These are phyloP conservation scores for Eudasyphora cyanicolor DNA, from an alignment of 2,888 invertebrate genomes.

Conservation along the genomic window DNA sequence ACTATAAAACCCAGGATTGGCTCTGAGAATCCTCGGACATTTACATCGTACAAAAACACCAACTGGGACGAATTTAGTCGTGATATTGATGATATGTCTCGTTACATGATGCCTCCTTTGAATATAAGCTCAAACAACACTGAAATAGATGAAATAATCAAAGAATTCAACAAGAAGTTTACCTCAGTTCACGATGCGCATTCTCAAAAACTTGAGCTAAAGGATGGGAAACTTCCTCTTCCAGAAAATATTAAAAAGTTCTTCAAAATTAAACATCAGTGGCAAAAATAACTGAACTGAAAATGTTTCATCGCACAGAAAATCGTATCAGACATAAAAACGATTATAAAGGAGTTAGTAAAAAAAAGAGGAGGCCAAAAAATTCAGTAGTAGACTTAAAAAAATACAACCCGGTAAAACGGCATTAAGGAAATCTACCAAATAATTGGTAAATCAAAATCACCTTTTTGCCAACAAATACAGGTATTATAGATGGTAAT, in stretches of 20 bases:
- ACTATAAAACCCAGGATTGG: neutral
- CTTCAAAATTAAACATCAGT: too few species aligned
- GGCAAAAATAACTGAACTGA: neutral
- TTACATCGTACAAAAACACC: too few species aligned
- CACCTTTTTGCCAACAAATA: too few species aligned
- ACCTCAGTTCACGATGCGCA: too few species aligned
- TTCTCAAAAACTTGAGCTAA: too few species aligned
- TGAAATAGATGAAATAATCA: neutral
- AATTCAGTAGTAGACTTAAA: neutral
- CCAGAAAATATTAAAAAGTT: too few species aligned
- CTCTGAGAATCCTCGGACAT: neutral
- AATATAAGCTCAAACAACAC: neutral
- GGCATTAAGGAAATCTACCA: neutral
- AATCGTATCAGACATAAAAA: too few species aligned
- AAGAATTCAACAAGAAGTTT: neutral
- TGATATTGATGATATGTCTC: neutral
- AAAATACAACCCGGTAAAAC: too few species aligned
- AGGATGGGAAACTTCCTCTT: too few species aligned
- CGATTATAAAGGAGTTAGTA: too few species aligned
- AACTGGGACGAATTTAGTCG: neutral
- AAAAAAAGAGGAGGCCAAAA: neutral
- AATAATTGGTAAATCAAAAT: too few species aligned
- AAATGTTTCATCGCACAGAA: too few species aligned
- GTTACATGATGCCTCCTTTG: neutral
- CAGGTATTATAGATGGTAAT: neutral